A percentile compares a stretch with the other conserved stretches of the same genome.
These are phyloP conservation scores for Pterocles burchelli DNA, from an alignment of 2,113 vertebrate species.

Conservation along the genomic window DNA sequence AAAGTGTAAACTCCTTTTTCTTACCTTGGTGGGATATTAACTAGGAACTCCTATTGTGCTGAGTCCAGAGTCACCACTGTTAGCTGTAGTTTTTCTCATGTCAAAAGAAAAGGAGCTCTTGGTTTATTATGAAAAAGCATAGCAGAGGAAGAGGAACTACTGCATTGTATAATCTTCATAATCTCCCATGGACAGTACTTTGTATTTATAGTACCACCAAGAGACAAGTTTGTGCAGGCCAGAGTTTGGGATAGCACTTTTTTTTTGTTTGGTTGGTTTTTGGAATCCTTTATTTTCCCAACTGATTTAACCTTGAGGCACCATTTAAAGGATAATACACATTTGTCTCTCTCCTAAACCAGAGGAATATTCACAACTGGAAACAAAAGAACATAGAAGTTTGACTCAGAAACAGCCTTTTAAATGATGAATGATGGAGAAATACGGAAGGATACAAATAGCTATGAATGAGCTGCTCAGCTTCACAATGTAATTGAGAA, in stretches of 20 bases:
- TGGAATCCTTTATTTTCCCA: constrained; percentile 14
- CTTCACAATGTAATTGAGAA: not conserved
- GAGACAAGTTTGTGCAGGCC: not conserved
- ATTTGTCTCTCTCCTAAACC: not conserved
- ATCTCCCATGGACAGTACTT: not conserved
- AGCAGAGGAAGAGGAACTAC: not conserved
- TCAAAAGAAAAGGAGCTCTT: not conserved
- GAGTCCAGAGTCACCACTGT: not conserved
- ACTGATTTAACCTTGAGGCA: not conserved
- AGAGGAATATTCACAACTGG: constrained; percentile 39
- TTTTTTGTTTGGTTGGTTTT: not conserved
- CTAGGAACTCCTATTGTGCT: not conserved
- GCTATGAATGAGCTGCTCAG: constrained; percentile 1
- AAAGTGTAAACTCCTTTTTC: constrained; percentile 15
- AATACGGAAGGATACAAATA: not conserved
- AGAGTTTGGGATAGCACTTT: not conserved
- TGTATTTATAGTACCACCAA: not conserved
- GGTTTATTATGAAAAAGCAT: not conserved
- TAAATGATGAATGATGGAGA: constrained; percentile 51
- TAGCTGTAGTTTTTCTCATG: not conserved
- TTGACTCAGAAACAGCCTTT: constrained; percentile 41
- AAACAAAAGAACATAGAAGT: constrained; percentile 35
- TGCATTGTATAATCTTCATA: not conserved
- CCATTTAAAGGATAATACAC: not conserved
- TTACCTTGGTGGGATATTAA: not conserved